These are phyloP conservation scores for Uria lomvia DNA, from an alignment of 2,113 vertebrate genomes.

Conservation along the genomic window DNA sequence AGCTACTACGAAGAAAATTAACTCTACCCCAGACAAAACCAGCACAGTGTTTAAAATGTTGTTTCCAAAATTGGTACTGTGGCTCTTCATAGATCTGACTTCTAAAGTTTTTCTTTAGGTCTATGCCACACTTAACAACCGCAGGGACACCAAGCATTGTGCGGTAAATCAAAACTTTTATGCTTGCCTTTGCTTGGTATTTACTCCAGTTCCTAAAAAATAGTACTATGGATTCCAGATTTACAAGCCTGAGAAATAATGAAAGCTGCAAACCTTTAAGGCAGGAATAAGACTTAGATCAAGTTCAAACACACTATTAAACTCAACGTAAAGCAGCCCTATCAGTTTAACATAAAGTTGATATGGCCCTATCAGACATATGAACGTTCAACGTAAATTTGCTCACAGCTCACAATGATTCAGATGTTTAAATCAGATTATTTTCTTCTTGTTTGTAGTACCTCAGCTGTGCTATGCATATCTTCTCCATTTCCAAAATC, in stretches of 20 bases:
- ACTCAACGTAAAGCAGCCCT: neutral
- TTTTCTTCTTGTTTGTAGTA: neutral
- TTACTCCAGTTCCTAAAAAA: neutral
- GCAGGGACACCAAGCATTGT: neutral
- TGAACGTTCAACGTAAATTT: slow-evolving; percentile 11
- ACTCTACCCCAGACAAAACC: neutral
- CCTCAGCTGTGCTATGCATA: neutral
- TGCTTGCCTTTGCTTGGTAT: neutral
- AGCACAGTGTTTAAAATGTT: neutral
- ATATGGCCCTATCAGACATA: neutral
- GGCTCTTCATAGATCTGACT: neutral
- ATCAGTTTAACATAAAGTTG: neutral
- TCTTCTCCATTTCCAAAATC: slow-evolving; percentile 20
- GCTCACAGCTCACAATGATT: slow-evolving; percentile 7
- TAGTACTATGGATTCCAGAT: neutral
- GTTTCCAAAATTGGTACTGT: neutral
- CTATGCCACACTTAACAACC: neutral
- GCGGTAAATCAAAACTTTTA: neutral
- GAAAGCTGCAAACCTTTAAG: slow-evolving; percentile 2
- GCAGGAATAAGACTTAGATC: slow-evolving; percentile 5
- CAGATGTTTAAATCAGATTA: slow-evolving; percentile 31
- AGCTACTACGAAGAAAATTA: neutral
- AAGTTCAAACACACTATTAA: neutral
- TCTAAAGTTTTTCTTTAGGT: neutral
- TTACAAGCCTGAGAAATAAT: slow-evolving; percentile 16